A percentile compares a stretch with the other conserved stretches of the same genome.
phyloP scores from a whole-genome alignment of 35 echinoderm and acorn worm genomes.

The Diadema setosum region DNA sequence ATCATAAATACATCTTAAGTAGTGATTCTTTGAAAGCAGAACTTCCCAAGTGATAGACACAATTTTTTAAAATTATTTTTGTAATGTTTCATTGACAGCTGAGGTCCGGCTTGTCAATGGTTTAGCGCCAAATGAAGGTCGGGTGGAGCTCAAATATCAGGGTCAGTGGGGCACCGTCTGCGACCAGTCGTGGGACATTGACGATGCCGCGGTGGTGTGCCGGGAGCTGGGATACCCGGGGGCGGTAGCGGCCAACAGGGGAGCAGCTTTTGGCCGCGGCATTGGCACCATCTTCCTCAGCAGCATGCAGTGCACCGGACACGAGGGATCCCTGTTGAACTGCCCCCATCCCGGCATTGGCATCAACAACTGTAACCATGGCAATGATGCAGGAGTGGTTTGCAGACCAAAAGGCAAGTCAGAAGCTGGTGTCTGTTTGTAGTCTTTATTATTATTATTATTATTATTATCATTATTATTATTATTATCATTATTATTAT shows the following conservation, averaged over 20 bases:
- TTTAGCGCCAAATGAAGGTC: background rate
- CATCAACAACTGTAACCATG: constrained; percentile 40
- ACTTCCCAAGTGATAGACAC: too few relatives aligned
- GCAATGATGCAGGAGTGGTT: constrained; percentile 39
- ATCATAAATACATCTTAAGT: too few relatives aligned
- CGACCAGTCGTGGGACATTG: background rate
- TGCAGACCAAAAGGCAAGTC: constrained; percentile 4
- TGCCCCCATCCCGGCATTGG: constrained; percentile 28
- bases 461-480: background rate
- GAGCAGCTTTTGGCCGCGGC: constrained; percentile 26
- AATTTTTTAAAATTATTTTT: background rate
- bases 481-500: background rate
- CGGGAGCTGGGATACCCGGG: background rate
- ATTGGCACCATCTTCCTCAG: constrained; percentile 30
- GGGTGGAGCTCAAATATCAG: constrained; percentile 13
- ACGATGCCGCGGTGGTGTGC: constrained; percentile 42
- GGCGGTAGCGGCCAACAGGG: background rate
- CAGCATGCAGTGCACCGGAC: constrained; percentile 20
- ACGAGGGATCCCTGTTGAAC: background rate
- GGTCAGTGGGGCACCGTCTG: constrained; percentile 31
- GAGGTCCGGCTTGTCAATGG: constrained; percentile 16
- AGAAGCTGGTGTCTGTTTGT: too few relatives aligned
- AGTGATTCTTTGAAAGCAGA: too few relatives aligned
- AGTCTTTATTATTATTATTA: too few relatives aligned
- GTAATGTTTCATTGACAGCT: background rate